These are phyloP conservation scores for Nothocercus nigrocapillus DNA, from an alignment of 2,113 vertebrate genomes.

Conservation along the genomic window DNA sequence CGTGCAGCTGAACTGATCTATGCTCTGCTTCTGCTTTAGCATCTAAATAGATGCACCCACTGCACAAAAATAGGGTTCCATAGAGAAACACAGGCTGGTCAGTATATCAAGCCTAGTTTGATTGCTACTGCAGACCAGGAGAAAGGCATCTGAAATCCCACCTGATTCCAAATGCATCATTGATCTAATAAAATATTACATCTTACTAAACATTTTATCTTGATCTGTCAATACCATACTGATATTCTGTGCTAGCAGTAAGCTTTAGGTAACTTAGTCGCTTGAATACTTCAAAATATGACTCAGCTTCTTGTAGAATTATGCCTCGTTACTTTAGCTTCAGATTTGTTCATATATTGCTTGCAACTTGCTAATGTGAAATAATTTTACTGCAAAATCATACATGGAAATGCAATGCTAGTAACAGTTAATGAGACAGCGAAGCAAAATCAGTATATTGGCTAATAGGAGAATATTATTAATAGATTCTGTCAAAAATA, in stretches of 20 bases:
- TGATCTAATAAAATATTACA: not conserved
- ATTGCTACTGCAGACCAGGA: not conserved
- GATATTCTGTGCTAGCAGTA: not conserved
- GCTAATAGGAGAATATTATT: not conserved
- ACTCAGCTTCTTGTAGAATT: not conserved
- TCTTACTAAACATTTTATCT: not conserved
- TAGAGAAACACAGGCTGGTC: not conserved
- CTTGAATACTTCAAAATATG: not conserved
- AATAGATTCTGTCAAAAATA: not conserved
- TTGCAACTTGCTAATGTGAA: not conserved
- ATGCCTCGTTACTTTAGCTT: not conserved
- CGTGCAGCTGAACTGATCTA: not conserved
- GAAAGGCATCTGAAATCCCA: not conserved
- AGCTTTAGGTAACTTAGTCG: not conserved
- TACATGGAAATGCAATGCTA: not conserved
- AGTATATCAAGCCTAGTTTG: not conserved
- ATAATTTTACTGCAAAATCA: not conserved
- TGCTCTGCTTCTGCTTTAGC: not conserved
- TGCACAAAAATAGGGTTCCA: not conserved
- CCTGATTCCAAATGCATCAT: too few relatives aligned
- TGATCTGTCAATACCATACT: not conserved
- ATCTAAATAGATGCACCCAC: not conserved
- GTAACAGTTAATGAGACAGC: not conserved
- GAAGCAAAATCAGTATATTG: not conserved
- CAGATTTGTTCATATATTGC: not conserved